Evolutionary conservation across 2,113 vertebrate species (phyloP).

Genomic region (Myrmecobius fasciatus): DNA sequence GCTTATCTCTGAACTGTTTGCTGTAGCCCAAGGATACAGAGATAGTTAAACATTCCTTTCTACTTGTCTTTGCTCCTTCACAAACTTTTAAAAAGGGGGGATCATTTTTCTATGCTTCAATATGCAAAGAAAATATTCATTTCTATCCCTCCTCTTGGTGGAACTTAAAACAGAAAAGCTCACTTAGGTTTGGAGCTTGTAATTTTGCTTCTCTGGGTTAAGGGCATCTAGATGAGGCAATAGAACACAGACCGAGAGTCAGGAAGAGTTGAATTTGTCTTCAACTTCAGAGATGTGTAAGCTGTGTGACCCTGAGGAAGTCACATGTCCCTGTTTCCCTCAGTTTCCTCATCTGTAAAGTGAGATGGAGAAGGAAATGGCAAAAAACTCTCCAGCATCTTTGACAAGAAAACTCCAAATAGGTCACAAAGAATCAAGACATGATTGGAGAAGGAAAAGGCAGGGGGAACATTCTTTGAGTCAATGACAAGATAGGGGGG

Average conservation of each 20-base stretch:
- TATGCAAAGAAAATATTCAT: background rate
- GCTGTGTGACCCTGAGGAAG: background rate
- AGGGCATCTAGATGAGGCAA: background rate
- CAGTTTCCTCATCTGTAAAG: conserved; percentile 23
- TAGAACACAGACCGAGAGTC: background rate
- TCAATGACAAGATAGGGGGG: background rate
- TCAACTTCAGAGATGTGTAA: background rate
- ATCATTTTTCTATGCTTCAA: background rate
- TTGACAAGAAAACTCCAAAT: no score
- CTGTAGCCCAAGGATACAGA: background rate
- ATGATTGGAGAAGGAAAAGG: no score
- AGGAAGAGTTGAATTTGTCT: background rate
- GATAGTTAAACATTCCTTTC: conserved; percentile 23
- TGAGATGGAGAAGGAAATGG: background rate
- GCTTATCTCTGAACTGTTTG: conserved; percentile 37
- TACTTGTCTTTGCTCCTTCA: background rate
- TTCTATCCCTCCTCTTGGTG: background rate
- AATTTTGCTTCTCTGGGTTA: background rate
- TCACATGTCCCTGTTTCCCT: background rate
- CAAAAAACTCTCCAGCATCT: no score
- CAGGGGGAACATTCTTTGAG: no score
- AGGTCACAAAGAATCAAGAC: no score
- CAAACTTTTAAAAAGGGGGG: background rate
- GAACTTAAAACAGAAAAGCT: background rate
- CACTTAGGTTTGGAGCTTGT: background rate